A percentile compares a stretch with the other conserved stretches of the same genome.
These are phyloP conservation scores for Cladopsammia gracilis DNA, from an alignment of 64 coral and sea anemone genomes.

Conservation along the genomic window DNA sequence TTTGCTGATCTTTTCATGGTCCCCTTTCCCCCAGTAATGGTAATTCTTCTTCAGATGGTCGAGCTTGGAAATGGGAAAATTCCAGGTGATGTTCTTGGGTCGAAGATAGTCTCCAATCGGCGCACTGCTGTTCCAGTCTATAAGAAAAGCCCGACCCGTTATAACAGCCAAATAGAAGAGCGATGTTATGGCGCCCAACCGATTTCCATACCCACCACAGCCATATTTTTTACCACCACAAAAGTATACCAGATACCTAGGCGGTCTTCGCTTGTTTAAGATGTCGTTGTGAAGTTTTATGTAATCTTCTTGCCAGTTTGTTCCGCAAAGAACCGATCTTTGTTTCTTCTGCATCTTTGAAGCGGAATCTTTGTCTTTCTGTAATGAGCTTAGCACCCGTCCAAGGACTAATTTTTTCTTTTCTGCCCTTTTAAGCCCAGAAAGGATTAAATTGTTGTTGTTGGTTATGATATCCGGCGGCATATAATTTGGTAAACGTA, in stretches of 20 bases:
- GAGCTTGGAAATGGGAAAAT: constrained; percentile 33
- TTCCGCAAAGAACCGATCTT: constrained; percentile 25
- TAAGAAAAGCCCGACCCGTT: constrained; percentile 63
- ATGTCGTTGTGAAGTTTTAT: constrained; percentile 47
- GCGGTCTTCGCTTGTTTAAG: constrained; percentile 16
- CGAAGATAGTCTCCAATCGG: constrained; percentile 24
- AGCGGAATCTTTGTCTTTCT: neutral
- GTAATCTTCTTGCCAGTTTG: constrained; percentile 57
- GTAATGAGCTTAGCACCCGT: neutral
- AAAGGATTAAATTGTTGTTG: neutral
- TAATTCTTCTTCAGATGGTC: constrained; percentile 12
- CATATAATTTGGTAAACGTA: constrained; percentile 25
- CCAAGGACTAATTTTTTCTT: neutral
- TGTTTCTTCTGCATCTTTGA: constrained; percentile 10
- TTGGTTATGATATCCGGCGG: neutral
- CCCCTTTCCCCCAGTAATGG: constrained; percentile 75
- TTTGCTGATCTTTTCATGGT: neutral
- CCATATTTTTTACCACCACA: constrained; percentile 61
- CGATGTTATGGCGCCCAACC: constrained; percentile 53
- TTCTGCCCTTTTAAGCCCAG: neutral
- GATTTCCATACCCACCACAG: constrained; percentile 72
- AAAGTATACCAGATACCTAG: constrained; percentile 57
- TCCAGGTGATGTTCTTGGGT: constrained; percentile 64
- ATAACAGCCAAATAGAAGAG: constrained; percentile 67
- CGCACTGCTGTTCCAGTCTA: constrained; percentile 60